Evolutionary conservation across 2,888 invertebrate genomes (phyloP), one percentile per base, ranked within the genome.

Genomic region (Lochmaea crataegi): DNA sequence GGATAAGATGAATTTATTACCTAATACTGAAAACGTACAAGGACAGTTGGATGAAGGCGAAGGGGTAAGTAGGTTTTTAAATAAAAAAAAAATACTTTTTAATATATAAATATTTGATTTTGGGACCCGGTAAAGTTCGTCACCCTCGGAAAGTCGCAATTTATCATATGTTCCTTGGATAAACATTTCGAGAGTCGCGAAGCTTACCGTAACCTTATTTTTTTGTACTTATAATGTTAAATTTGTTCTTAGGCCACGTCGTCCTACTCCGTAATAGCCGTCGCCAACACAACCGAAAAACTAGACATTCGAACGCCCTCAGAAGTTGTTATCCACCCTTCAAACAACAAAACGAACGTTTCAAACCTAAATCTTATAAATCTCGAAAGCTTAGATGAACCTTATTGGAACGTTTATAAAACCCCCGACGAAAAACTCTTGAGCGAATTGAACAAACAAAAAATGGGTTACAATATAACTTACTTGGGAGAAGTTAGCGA

Each of bases 361-460:
- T 81, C 80, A 14, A 76, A 76, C 63, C 58, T 79, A 9, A 80
- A 81, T 57, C 70, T 81, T 2, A 79, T 80, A 65, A 71, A 76
- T 22, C 68, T 80, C 58, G 80, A 80, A 41, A 10, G 42, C 16
- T 11, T 63, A n/a, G 61, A 78, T 38, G 78, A 78, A 56, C 76
- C 76, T 5, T 79, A 80, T 45, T 51, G 78, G n/a, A 77, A 76
- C 16, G 22, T 78, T 1, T 81, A 80, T 42, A 74, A 78, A 61
- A 79, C 80, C 45, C 78, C 77, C 60, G 75, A 79, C n/a, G 80
- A 81, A 56, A 77, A 72, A 10, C 77, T 79, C 32, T 82, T 83
- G 53, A 70, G 61, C 14, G 74, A 76, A 10, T 71, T 71, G 66
- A 73, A 75, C n/a, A 75, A 73, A 45, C 53, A 74, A 10, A 68